These are phyloP conservation scores for Bactericera cockerelli DNA, from an alignment of 1,140 invertebrate species.

Conservation along the genomic window DNA sequence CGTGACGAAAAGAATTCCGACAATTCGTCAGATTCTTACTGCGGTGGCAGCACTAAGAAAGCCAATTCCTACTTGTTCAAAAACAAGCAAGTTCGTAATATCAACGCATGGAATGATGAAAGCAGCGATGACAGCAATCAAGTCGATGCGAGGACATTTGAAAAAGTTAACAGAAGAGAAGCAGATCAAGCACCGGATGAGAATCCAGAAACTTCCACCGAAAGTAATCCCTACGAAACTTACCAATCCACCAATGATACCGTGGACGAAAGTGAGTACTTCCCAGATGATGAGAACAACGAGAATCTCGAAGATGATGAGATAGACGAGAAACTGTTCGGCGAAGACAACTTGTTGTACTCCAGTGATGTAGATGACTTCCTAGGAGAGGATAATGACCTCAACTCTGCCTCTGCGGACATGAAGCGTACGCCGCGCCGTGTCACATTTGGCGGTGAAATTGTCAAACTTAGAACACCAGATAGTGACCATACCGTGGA, in stretches of 20 bases:
- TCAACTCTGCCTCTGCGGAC: background rate
- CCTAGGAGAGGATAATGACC: too few species aligned
- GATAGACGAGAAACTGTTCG: constrained; percentile 28
- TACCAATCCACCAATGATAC: constrained; percentile 11
- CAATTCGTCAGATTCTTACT: constrained; percentile 10
- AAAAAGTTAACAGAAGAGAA: constrained; percentile 16
- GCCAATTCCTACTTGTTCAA: background rate
- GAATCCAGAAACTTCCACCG: constrained; percentile 15
- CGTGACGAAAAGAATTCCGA: constrained; percentile 15
- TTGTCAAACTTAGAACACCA: constrained; percentile 63
- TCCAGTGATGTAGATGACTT: constrained; percentile 16
- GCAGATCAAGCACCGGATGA: constrained; percentile 17
- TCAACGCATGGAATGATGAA: background rate
- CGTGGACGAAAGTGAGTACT: constrained; percentile 7
- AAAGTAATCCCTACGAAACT: constrained; percentile 18
- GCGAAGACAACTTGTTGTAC: constrained; percentile 18
- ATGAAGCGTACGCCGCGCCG: constrained; percentile 28
- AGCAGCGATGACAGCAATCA: background rate
- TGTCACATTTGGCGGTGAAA: constrained; percentile 66
- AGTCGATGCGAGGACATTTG: constrained; percentile 12
- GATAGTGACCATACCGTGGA: constrained; percentile 45
- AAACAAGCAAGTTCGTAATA: background rate
- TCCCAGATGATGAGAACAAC: constrained; percentile 14
- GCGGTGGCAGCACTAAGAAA: background rate
- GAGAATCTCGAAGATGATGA: constrained; percentile 20